Percentiles rank a stretch among this genome's conserved stretches.
Evolutionary conservation across 1,140 invertebrate genomes (phyloP).

Genomic region (Nymphalis io): DNA sequence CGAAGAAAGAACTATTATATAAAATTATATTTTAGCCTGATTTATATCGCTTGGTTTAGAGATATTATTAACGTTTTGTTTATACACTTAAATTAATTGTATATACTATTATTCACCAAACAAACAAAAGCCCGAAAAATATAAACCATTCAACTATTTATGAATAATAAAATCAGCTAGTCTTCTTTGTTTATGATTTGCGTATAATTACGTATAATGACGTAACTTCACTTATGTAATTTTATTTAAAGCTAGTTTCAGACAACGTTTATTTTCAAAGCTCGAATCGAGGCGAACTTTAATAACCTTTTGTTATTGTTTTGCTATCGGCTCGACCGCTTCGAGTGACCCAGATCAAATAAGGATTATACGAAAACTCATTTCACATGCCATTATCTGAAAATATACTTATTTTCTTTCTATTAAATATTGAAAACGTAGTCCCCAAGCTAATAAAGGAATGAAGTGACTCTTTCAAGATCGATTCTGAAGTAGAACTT

Average conservation of each 20-base stretch:
- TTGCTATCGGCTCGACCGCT: conserved; percentile 38
- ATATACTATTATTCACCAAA: no score
- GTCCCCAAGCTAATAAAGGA: conserved; percentile 23
- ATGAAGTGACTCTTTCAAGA: conserved; percentile 9
- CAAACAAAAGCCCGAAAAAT: no score
- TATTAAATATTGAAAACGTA: conserved; percentile 43
- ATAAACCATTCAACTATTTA: no score
- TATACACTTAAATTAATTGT: no score
- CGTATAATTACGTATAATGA: not conserved
- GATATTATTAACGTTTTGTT: no score
- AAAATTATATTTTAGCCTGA: no score
- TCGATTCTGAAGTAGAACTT: not conserved
- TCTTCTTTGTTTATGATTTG: not conserved
- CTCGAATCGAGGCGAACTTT: conserved; percentile 34
- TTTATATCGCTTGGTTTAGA: no score
- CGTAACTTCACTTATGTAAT: conserved; percentile 5
- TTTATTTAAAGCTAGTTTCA: conserved; percentile 22
- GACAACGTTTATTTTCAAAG: conserved; percentile 22
- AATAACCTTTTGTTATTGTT: conserved; percentile 46
- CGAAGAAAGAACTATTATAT: no score
- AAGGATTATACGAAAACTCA: conserved; percentile 41
- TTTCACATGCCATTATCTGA: conserved; percentile 40
- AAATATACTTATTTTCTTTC: conserved; percentile 41
- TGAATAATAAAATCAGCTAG: no score
- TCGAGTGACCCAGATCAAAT: conserved; percentile 41